Evolutionary conservation across 2,113 vertebrate genomes (phyloP).

Genomic region (Phoxinus phoxinus): DNA sequence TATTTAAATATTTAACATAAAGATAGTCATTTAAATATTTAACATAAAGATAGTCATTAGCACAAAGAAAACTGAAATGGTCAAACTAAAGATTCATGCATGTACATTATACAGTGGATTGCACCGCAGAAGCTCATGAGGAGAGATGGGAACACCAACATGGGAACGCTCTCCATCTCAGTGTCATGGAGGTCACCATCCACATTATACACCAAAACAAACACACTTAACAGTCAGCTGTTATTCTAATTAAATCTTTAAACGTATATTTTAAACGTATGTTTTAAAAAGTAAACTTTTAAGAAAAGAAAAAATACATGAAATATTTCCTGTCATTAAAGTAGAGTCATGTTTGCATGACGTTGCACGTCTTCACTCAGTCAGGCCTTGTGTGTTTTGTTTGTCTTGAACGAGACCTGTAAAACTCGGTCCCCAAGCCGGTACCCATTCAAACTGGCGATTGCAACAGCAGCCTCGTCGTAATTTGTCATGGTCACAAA

Average conservation of each 20-base stretch:
- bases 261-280: constrained; percentile 9
- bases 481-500: constrained; percentile 99
- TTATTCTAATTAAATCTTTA: constrained; percentile 6
- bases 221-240: constrained; percentile 75
- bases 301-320: background rate
- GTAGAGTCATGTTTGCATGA: background rate
- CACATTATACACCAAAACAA: background rate
- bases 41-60: constrained; percentile 94
- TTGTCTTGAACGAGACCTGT: constrained; percentile 99
- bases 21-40: constrained; percentile 91
- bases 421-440: constrained; percentile 96
- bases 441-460: constrained; percentile 98
- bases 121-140: constrained; percentile 71
- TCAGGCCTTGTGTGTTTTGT: constrained; percentile 99
- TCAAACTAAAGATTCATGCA: constrained; percentile 96
- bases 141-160: constrained; percentile 71
- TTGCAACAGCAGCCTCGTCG: constrained; percentile 97
- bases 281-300: background rate
- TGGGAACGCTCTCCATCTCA: constrained; percentile 84
- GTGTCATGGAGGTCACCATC: constrained; percentile 71
- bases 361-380: background rate
- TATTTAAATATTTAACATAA: constrained; percentile 88
- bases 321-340: background rate
- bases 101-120: constrained; percentile 85
- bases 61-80: constrained; percentile 90